phyloP scores from a whole-genome alignment of 2,888 invertebrate species.

The Ophonus ardosiacus region DNA sequence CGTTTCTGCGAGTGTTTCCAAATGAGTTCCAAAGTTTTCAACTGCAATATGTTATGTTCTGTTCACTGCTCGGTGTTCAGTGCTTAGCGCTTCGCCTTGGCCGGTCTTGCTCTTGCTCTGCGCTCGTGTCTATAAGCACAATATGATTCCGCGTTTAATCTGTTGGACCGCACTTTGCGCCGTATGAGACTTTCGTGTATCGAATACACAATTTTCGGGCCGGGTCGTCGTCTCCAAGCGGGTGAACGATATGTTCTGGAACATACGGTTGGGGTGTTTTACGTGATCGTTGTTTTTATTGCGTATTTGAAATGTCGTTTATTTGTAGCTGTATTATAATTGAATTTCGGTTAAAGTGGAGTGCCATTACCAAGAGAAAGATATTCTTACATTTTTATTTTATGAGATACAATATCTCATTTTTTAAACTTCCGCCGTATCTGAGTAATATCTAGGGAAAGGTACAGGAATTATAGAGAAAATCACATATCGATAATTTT shows the following conservation, averaged over 20 bases:
- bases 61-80: slow-evolving; percentile 24
- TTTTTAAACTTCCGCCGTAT: too few relatives aligned
- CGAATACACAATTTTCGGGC: slow-evolving; percentile 22
- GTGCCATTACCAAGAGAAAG: neutral
- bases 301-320: slow-evolving; percentile 29
- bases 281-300: slow-evolving; percentile 47
- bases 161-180: slow-evolving; percentile 50
- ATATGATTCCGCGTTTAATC: slow-evolving; percentile 57
- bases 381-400: neutral
- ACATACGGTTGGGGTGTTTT: slow-evolving; percentile 7
- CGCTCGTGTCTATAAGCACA: slow-evolving; percentile 52
- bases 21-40: slow-evolving; percentile 57
- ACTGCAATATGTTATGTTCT: slow-evolving; percentile 56
- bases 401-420: too few relatives aligned
- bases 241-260: slow-evolving; percentile 17
- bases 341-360: slow-evolving; percentile 10
- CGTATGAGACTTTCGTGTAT: slow-evolving; percentile 47
- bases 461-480: too few relatives aligned
- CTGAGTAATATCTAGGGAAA: too few relatives aligned
- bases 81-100: slow-evolving; percentile 22
- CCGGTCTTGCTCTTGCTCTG: neutral
- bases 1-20: slow-evolving; percentile 43
- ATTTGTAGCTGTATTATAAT: slow-evolving; percentile 12
- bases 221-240: neutral
- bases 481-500: too few relatives aligned